These are phyloP conservation scores for Pelodytes ibericus DNA, from an alignment of 2,797 vertebrate species.

Conservation along the genomic window DNA sequence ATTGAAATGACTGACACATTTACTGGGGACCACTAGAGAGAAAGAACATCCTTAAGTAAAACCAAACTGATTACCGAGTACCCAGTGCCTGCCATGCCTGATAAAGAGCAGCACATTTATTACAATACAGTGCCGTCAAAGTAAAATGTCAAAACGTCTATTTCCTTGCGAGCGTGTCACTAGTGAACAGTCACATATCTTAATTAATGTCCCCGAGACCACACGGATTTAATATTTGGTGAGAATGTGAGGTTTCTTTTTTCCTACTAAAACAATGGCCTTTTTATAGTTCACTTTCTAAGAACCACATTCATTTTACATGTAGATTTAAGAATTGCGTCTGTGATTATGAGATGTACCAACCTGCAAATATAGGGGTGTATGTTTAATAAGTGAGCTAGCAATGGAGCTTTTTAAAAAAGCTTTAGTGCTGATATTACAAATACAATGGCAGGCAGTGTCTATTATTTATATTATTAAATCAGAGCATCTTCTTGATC, in stretches of 20 bases:
- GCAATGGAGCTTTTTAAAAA: too few species aligned
- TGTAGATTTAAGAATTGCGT: too few species aligned
- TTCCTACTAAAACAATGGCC: too few species aligned
- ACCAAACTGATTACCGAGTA: constrained; percentile 31
- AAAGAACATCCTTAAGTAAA: constrained; percentile 32
- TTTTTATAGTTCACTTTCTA: too few species aligned
- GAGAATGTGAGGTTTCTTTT: neutral
- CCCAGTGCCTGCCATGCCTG: constrained; percentile 29
- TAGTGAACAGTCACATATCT: constrained; percentile 20
- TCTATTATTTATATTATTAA: too few species aligned
- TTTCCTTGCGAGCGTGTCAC: constrained; percentile 9
- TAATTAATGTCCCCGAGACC: constrained; percentile 13
- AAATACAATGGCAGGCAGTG: too few species aligned
- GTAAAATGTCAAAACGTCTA: constrained; percentile 41
- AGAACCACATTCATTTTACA: too few species aligned
- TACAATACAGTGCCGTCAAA: constrained; percentile 29
- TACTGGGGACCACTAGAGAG: constrained; percentile 10
- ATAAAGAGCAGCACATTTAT: constrained; percentile 51
- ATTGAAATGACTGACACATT: constrained; percentile 31
- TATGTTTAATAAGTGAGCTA: too few species aligned
- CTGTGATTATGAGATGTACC: too few species aligned
- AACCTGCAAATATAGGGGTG: too few species aligned
- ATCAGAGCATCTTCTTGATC: too few species aligned
- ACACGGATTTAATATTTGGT: neutral
- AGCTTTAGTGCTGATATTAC: too few species aligned